These are phyloP conservation scores for Hoplostethus atlanticus DNA, from an alignment of 2,797 vertebrate species.

Conservation along the genomic window DNA sequence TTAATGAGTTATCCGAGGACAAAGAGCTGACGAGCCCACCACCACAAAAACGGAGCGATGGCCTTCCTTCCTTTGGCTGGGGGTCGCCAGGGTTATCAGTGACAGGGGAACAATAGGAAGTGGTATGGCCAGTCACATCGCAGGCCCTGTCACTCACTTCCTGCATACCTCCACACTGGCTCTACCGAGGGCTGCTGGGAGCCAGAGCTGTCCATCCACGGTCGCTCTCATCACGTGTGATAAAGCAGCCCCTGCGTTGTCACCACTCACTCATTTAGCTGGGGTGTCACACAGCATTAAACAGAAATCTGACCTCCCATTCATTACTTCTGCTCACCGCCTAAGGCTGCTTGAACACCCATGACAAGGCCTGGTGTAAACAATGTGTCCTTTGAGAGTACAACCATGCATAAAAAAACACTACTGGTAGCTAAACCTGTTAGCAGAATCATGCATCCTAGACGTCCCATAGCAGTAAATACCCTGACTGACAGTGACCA, in stretches of 20 bases:
- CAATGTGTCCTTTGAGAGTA: constrained; percentile 1
- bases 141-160: constrained; percentile 72
- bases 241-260: constrained; percentile 65
- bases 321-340: constrained; percentile 27
- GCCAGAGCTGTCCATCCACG: constrained; percentile 40
- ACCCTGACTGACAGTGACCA: neutral
- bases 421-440: neutral
- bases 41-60: constrained; percentile 68
- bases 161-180: constrained; percentile 62
- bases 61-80: constrained; percentile 76
- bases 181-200: constrained; percentile 51
- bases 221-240: constrained; percentile 58
- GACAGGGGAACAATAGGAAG: constrained; percentile 84
- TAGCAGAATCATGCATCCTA: neutral
- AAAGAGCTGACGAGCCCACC: constrained; percentile 78
- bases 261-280: constrained; percentile 65
- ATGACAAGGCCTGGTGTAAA: constrained; percentile 2
- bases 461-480: neutral
- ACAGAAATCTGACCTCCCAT: constrained; percentile 50
- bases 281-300: constrained; percentile 50
- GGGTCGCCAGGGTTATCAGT: constrained; percentile 83
- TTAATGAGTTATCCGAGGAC: constrained; percentile 87
- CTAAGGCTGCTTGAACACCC: constrained; percentile 31
- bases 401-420: constrained; percentile 4
- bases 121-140: constrained; percentile 65